Conservation (phyloP, 2,113 vertebrate genomes). For the Salvelinus fontinalis region DNA sequence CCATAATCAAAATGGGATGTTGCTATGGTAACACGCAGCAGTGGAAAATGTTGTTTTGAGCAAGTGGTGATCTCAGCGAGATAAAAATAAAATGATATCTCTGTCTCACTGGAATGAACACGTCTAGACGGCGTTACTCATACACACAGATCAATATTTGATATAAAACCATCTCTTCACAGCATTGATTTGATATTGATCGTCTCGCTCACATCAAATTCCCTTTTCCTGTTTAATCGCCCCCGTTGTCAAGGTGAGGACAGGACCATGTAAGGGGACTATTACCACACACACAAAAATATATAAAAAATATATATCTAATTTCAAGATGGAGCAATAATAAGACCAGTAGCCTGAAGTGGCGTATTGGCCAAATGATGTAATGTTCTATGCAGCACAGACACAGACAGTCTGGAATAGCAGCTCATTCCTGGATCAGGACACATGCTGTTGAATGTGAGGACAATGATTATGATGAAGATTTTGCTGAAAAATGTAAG, state of each 20-base stretch:
- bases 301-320: no score
- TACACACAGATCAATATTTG: not conserved
- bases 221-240: not conserved
- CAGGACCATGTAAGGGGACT: not conserved
- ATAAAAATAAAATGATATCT: constrained; percentile 48
- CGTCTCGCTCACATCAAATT: not conserved
- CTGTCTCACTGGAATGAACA: constrained; percentile 21
- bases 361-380: not conserved
- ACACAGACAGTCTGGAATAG: not conserved
- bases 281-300: not conserved
- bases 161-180: not conserved
- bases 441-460: no score
- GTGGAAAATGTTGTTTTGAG: constrained; percentile 52
- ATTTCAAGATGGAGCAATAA: not conserved
- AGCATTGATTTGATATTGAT: not conserved
- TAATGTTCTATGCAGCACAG: no score
- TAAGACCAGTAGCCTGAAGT: not conserved
- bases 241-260: not conserved
- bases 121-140: constrained; percentile 1
- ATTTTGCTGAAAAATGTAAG: not conserved
- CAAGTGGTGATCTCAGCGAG: constrained; percentile 50
- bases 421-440: no score
- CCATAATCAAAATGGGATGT: constrained; percentile 67
- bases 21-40: constrained; percentile 70
- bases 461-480: not conserved